phyloP scores from a whole-genome alignment of 2,797 vertebrate genomes.

The Austrolebias charrua region DNA sequence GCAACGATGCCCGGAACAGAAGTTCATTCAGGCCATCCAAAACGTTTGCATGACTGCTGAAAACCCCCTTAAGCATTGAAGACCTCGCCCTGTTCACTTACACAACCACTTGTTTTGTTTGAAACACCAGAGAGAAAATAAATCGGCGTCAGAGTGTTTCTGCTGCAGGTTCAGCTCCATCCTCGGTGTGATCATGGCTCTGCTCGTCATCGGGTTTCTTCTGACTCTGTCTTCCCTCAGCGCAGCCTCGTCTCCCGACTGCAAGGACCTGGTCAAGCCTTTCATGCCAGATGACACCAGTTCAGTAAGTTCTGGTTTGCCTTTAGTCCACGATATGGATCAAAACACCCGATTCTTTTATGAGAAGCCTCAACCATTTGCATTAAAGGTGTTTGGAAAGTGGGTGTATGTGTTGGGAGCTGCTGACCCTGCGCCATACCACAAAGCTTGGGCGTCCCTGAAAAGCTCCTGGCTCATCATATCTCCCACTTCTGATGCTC shows the following conservation, averaged over 20 bases:
- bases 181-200: constrained; percentile 55
- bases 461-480: constrained; percentile 75
- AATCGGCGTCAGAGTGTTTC: constrained; percentile 46
- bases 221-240: constrained; percentile 49
- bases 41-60: constrained; percentile 35
- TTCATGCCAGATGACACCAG: constrained; percentile 62
- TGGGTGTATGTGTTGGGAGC: constrained; percentile 77
- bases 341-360: neutral
- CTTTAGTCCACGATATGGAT: neutral
- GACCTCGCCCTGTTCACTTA: constrained; percentile 25
- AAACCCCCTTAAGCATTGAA: constrained; percentile 26
- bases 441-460: constrained; percentile 67
- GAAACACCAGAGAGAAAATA: constrained; percentile 32
- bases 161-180: constrained; percentile 29
- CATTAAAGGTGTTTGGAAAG: constrained; percentile 68
- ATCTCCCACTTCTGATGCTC: constrained; percentile 53
- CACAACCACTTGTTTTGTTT: constrained; percentile 31
- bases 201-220: constrained; percentile 35
- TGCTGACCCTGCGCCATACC: constrained; percentile 67
- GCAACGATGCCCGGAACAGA: constrained; percentile 26
- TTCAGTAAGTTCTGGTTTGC: constrained; percentile 42
- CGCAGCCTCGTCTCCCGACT: constrained; percentile 63
- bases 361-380: neutral
- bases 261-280: constrained; percentile 66
- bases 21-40: constrained; percentile 27